Percentiles rank a stretch among this genome's conserved stretches.
Evolutionary conservation across 2,797 vertebrate species (phyloP).

Genomic region (Benthosema pterotum): DNA sequence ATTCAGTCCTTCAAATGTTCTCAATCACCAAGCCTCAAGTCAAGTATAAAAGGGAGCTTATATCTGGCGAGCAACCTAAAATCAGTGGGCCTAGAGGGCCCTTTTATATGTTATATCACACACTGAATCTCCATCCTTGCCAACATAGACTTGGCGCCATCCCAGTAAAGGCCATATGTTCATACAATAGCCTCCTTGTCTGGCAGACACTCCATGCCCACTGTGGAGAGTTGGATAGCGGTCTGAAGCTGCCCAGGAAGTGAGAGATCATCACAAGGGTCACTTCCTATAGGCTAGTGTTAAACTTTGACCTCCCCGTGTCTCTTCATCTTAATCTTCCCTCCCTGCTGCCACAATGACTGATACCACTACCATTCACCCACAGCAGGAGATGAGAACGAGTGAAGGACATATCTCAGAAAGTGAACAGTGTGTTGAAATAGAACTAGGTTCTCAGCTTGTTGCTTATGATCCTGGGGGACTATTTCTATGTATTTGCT

Average conservation of each 20-base stretch:
- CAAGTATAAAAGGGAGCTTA: not conserved
- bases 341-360: conserved; percentile 38
- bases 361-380: conserved; percentile 21
- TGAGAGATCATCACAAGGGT: conserved; percentile 63
- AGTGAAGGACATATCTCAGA: conserved; percentile 19
- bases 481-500: too few species aligned
- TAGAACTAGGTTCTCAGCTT: not conserved
- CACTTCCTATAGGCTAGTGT: conserved; percentile 69
- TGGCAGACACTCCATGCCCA: conserved; percentile 46
- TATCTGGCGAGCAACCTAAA: conserved; percentile 10
- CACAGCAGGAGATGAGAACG: conserved; percentile 7
- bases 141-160: conserved; percentile 40
- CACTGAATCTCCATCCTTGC: conserved; percentile 32
- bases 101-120: conserved; percentile 42
- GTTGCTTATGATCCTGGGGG: too few species aligned
- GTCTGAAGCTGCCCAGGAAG: conserved; percentile 74
- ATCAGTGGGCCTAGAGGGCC: conserved; percentile 6
- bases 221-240: conserved; percentile 43
- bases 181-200: conserved; percentile 70
- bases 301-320: conserved; percentile 71
- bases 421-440: not conserved
- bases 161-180: conserved; percentile 39
- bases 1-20: not conserved
- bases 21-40: too few species aligned
- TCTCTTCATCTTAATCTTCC: conserved; percentile 45